Conservation (phyloP, 2,888 invertebrate species). For the Erynnis tages region DNA sequence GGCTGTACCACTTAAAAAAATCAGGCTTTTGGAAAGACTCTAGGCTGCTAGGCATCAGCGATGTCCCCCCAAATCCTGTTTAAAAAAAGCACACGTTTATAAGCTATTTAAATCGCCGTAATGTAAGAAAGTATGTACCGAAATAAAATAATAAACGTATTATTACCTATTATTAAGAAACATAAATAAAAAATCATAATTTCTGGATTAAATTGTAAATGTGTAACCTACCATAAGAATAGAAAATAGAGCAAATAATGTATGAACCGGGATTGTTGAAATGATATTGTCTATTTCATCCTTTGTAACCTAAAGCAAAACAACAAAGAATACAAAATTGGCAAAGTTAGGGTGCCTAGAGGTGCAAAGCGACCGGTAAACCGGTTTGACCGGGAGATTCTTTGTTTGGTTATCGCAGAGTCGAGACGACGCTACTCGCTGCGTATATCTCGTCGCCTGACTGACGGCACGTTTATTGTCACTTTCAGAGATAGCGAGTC, state of each 20-base stretch:
- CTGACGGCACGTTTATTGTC: slow-evolving; percentile 48
- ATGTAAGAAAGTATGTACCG: too few species aligned
- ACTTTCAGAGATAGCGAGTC: slow-evolving; percentile 57
- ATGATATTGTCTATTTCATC: slow-evolving; percentile 34
- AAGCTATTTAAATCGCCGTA: too few species aligned
- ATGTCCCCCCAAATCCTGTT: too few species aligned
- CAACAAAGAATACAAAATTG: slow-evolving; percentile 64
- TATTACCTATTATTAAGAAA: too few species aligned
- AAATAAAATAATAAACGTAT: too few species aligned
- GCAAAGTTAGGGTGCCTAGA: slow-evolving; percentile 68
- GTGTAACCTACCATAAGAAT: background rate
- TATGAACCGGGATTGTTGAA: background rate
- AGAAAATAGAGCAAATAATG: too few species aligned
- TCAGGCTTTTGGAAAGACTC: too few species aligned
- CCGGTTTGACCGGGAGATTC: slow-evolving; percentile 67
- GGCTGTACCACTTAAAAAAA: too few species aligned
- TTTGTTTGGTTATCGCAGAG: slow-evolving; percentile 62
- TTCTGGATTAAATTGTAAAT: too few species aligned
- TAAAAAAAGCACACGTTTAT: too few species aligned
- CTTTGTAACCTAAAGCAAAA: slow-evolving; percentile 60
- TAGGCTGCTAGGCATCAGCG: too few species aligned
- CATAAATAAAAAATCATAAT: too few species aligned
- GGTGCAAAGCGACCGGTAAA: slow-evolving; percentile 59
- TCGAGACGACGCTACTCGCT: slow-evolving; percentile 49
- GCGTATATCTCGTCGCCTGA: slow-evolving; percentile 43